These are phyloP conservation scores for Micronisus gabar DNA, from an alignment of 2,113 vertebrate genomes.

Conservation along the genomic window DNA sequence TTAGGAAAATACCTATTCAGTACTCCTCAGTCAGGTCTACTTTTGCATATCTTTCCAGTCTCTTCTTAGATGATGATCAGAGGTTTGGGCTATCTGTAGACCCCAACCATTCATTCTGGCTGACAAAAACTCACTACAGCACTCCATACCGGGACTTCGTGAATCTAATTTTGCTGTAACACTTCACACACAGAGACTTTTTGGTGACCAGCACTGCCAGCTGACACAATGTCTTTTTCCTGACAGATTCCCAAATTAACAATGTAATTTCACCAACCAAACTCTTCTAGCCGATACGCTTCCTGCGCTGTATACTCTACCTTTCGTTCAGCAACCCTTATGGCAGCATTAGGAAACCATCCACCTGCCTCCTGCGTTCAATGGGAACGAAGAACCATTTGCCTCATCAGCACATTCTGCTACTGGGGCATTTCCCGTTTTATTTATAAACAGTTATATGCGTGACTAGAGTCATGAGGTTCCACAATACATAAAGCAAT, in stretches of 20 bases:
- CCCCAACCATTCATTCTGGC: background rate
- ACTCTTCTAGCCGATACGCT: background rate
- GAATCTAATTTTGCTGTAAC: background rate
- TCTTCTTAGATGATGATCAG: background rate
- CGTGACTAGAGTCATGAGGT: accelerated
- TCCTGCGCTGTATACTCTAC: accelerated
- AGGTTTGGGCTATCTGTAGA: background rate
- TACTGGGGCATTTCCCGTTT: accelerated
- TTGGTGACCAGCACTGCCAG: background rate
- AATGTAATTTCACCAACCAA: background rate
- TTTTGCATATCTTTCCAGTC: background rate
- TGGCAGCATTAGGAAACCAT: background rate
- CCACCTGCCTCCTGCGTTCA: no score
- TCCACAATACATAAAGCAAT: background rate
- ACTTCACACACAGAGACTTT: no score
- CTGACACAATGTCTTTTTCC: background rate
- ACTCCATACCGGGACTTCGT: background rate
- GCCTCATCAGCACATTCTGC: background rate
- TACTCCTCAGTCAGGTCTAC: background rate
- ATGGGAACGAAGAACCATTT: accelerated
- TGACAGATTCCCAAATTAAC: background rate
- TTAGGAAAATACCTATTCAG: background rate
- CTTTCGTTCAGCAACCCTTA: background rate
- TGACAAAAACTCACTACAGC: background rate
- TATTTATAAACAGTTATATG: accelerated